Evolutionary conservation across 2,888 invertebrate genomes (phyloP), one percentile per base, ranked within the genome.

Genomic region (Anticlea derivata): DNA sequence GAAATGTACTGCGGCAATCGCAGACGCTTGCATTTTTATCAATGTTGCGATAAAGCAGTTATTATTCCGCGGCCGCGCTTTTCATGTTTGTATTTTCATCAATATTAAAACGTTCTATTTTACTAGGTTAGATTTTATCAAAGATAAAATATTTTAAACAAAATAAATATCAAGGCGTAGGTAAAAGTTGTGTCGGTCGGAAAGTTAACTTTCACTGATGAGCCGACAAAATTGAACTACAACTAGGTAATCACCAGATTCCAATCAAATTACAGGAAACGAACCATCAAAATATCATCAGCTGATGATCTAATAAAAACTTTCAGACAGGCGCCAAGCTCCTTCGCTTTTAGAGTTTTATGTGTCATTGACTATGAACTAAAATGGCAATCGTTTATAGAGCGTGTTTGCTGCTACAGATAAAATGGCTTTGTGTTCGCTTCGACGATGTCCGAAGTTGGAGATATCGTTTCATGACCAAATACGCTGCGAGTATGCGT

Each of bases 11-110:
- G 55, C 61, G 55, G 63, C 45, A 60, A 63, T 58, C 48, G 60
- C 61, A 47, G 52, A 61, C 57, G 55, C 61, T 54, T 48, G 66
- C 64, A 63, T 66, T 73, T 75, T 73, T 68, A 67, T 70, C 58
- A 61, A 65, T 52, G 51, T 48, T 46, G 29, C 51, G 50, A 59
- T 59, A 50, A 58, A 56, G 47, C 46, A 38, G 35, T 50, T 55
- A 47, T 48, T 50, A 43, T 54, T 26, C 39, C 6, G 27, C 40
- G 33, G 37, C 5, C 26, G 39, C 48, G 40, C 39, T 51, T 49
- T 40, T 37, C 30, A 47, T 46, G 44, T 26, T 13, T 1, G 29
- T 39, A 37, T 38, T 38, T 10, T 43, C 13, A 29, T 12, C 23
- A 7, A 1, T 0, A 24, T 46, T n/a, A 22, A 35, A 26, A 20